Evolutionary conservation across 2,888 invertebrate species (phyloP).

Genomic region (Acanthacorydalis orientalis): DNA sequence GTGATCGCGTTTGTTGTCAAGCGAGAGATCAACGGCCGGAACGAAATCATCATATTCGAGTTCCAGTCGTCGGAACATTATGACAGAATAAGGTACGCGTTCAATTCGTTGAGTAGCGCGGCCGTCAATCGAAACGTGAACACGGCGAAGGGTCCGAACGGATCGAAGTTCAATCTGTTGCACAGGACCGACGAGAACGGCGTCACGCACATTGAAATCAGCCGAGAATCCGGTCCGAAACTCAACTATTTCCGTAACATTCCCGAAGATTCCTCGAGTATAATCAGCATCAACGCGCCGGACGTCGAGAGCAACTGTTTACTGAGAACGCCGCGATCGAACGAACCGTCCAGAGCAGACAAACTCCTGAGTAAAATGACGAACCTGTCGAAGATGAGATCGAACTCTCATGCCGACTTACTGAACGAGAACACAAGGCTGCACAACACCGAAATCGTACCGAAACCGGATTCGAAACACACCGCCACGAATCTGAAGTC

Average conservation of each 20-base stretch:
- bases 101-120: slow-evolving; percentile 1
- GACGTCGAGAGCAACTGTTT: slow-evolving; percentile 11
- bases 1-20: slow-evolving; percentile 24
- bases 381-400: slow-evolving; percentile 2
- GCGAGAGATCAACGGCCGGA: slow-evolving; percentile 15
- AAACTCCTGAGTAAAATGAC: background rate
- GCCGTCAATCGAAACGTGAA: slow-evolving; percentile 1
- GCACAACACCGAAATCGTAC: background rate
- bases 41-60: slow-evolving; percentile 5
- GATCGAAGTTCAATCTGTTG: slow-evolving; percentile 23
- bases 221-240: slow-evolving; percentile 13
- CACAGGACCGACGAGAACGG: slow-evolving; percentile 31
- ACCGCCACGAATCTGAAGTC: background rate
- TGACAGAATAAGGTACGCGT: slow-evolving; percentile 4
- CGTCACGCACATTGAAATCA: slow-evolving; percentile 31
- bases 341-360: background rate
- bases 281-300: slow-evolving; percentile 26
- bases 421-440: background rate
- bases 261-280: slow-evolving; percentile 15
- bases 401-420: slow-evolving; percentile 4
- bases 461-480: no score
- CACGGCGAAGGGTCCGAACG: slow-evolving; percentile 7
- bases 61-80: slow-evolving; percentile 2
- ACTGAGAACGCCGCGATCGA: background rate
- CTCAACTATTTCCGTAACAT: slow-evolving; percentile 5